Base-by-base conservation (phyloP, 1,140 invertebrate genomes). In the Hirudo medicinalis region DNA sequence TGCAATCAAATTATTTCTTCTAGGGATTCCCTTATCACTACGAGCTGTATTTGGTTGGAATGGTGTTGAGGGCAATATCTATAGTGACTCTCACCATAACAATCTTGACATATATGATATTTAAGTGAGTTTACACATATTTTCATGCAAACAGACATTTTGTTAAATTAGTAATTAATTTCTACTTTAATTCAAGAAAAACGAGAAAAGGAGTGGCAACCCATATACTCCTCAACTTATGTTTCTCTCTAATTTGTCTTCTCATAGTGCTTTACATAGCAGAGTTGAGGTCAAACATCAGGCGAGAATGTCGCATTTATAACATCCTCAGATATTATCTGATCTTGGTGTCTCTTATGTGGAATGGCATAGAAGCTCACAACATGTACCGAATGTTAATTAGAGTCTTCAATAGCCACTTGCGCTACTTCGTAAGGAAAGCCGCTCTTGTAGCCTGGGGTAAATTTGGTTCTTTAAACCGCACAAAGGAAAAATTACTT, bases 351-450 rank as follows among this genome's bases (percentile, higher is more conserved):
- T 71, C 70, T 20, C 36, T 71, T 8, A 19, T 71, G 54, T 71
- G 70, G 70, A 71, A 71, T 60, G 70, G 40, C 22, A 55, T 71
- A 27, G 70, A 71, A 40, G 70, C 70, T 20, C 70, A 60, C 29
- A 71, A 71, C 54, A 71, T 71, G 70, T 71, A 71, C 55, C n/a
- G 25, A 3, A 71, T 71, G 70, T 53, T 71, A 22, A 32, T 71
- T 5, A 63, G 25, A 43, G 70, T 71, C 70, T 60, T 60, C 70
- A 71, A 71, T 54, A 54, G 40, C n/a, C 36, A 71, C 25, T 36
- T 57, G 17, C 27, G 36, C 29, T 22, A 63, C 29, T 71, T 71
- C 29, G 55, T 71, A 17, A 22, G 25, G 22, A 57, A 22, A 8
- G 54, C 70, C 5, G 55, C n/a, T 15, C 15, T 32, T 55, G 25